Conservation (phyloP, 2,888 invertebrate species). For the Leistus spinibarbis region DNA sequence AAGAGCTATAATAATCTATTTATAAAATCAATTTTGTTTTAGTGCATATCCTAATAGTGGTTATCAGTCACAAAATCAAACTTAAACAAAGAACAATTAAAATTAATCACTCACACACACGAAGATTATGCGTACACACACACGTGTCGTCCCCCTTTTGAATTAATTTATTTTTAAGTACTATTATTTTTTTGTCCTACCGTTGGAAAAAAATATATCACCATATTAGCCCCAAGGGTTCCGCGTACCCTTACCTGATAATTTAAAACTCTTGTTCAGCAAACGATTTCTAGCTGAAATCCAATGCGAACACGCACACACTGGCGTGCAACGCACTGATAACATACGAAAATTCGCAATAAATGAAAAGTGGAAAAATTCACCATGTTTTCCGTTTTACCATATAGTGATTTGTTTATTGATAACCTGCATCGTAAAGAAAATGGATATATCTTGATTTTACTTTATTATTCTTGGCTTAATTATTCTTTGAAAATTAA, state of each 20-base stretch:
- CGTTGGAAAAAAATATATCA: not conserved
- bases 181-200: too few relatives aligned
- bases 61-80: too few relatives aligned
- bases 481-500: not conserved
- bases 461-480: not conserved
- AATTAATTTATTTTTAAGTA: not conserved
- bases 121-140: not conserved
- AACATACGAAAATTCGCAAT: slow-evolving; percentile 1
- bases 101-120: not conserved
- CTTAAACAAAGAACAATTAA: not conserved
- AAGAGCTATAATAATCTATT: too few relatives aligned
- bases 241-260: not conserved
- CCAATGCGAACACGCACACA: not conserved
- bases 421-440: slow-evolving; percentile 3
- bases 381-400: not conserved
- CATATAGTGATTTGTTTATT: not conserved
- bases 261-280: not conserved
- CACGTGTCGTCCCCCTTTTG: not conserved
- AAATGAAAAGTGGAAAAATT: not conserved
- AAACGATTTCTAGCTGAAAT: not conserved
- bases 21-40: too few relatives aligned
- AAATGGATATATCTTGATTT: not conserved
- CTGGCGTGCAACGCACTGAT: slow-evolving; percentile 4
- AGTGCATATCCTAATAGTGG: too few relatives aligned
- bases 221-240: not conserved